These are phyloP conservation scores for Resseliella maxima DNA, from an alignment of 2,888 invertebrate genomes.

Conservation along the genomic window DNA sequence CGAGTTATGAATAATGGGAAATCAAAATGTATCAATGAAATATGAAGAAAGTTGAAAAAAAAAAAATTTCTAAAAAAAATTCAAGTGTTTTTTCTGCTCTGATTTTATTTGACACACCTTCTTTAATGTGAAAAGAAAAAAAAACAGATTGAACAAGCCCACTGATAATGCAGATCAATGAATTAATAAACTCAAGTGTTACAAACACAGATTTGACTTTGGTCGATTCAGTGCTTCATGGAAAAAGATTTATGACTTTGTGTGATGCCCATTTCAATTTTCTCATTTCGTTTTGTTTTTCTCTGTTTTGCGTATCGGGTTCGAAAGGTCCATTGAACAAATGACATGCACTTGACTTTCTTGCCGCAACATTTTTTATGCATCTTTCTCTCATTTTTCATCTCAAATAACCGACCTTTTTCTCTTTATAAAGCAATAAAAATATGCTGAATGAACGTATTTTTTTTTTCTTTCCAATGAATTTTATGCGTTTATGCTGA, in stretches of 20 bases:
- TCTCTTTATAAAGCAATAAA: constrained; percentile 39
- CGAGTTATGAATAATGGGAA: constrained; percentile 18
- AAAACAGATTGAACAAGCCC: background rate
- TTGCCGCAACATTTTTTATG: background rate
- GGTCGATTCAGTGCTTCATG: background rate
- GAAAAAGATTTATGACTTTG: constrained; percentile 34
- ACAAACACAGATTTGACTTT: background rate
- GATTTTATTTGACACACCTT: constrained; percentile 14
- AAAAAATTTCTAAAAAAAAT: background rate
- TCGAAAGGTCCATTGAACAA: background rate
- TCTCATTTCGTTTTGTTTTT: constrained; percentile 3
- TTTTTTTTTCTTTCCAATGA: background rate
- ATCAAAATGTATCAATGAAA: background rate
- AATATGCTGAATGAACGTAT: too few species aligned
- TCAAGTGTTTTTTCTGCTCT: constrained; percentile 39
- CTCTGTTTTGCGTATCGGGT: background rate
- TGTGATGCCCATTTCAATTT: constrained; percentile 55
- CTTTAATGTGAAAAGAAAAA: background rate
- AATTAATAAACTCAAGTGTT: too few species aligned
- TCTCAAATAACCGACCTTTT: constrained; percentile 43
- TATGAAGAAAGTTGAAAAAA: background rate
- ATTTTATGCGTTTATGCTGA: constrained; percentile 52
- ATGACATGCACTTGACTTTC: constrained; percentile 37
- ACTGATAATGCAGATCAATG: background rate
- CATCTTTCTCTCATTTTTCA: constrained; percentile 14